Conservation (phyloP, 2,113 vertebrate genomes). For the Turnix velox region DNA sequence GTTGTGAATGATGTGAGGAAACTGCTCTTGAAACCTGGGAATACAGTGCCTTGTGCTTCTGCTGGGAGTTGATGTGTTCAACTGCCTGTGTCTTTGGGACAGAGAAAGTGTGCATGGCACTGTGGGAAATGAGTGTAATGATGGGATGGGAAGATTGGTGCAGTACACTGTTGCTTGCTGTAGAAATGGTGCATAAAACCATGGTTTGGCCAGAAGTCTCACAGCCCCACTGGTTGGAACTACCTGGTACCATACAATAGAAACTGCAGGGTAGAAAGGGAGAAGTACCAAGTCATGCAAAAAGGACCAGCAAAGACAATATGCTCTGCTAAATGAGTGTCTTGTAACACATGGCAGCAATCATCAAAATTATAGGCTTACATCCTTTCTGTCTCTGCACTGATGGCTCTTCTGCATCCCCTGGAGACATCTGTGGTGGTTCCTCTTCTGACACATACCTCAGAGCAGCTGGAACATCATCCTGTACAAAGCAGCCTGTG, state of each 20-base stretch:
- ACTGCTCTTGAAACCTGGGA: neutral
- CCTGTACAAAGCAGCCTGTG: neutral
- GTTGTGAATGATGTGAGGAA: neutral
- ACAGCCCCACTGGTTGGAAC: neutral
- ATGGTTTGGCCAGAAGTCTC: neutral
- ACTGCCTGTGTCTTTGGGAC: neutral
- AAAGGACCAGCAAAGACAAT: neutral
- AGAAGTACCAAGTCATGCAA: neutral
- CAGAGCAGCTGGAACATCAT: neutral
- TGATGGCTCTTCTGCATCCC: neutral
- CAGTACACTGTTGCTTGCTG: neutral
- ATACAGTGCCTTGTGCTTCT: neutral
- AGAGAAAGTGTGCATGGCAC: neutral
- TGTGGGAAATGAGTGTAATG: neutral
- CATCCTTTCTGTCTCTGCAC: neutral
- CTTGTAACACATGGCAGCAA: neutral
- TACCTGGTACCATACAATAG: fast-evolving
- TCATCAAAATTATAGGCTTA: neutral
- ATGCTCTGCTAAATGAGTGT: neutral
- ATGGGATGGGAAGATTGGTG: neutral
- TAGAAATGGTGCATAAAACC: neutral
- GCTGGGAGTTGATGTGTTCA: neutral
- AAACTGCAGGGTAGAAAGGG: neutral
- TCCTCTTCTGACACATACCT: neutral
- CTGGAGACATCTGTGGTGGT: neutral